Conservation (phyloP, 2,888 invertebrate genomes). For the Diarsia dahlii region DNA sequence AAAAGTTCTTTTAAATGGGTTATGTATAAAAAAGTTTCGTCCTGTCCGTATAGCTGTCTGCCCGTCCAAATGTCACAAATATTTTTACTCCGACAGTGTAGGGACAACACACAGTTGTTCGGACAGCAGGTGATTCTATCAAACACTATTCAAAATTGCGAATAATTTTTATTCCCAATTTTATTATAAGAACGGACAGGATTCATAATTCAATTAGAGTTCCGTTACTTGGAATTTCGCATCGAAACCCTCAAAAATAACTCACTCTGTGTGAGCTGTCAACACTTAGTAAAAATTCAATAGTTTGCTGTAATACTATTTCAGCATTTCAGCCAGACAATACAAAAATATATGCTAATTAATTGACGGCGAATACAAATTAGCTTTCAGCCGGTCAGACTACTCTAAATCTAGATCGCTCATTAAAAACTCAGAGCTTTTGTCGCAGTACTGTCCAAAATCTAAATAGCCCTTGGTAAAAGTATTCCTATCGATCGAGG, state of each 20-base stretch:
- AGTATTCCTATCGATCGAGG: constrained; percentile 25
- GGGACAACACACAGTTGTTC: too few relatives aligned
- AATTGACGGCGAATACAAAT: neutral
- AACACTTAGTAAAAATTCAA: neutral
- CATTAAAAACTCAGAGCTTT: constrained; percentile 22
- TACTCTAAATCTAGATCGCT: constrained; percentile 11
- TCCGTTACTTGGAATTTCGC: too few relatives aligned
- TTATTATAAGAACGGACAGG: too few relatives aligned
- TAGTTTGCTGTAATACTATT: neutral
- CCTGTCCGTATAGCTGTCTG: neutral
- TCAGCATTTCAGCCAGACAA: neutral
- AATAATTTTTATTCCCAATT: too few relatives aligned
- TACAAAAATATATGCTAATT: neutral
- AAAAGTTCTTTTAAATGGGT: constrained; percentile 4
- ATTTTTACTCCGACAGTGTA: too few relatives aligned
- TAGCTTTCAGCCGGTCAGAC: neutral
- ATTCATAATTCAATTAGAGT: too few relatives aligned
- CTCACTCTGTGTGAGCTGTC: neutral
- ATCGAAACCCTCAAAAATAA: neutral
- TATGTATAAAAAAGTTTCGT: neutral
- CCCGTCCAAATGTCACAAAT: too few relatives aligned
- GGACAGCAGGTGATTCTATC: too few relatives aligned
- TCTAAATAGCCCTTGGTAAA: constrained; percentile 14
- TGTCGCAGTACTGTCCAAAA: neutral
- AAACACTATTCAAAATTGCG: too few relatives aligned